Evolutionary conservation across 2,113 vertebrate genomes (phyloP).

Genomic region (Apodemus speciosus): DNA sequence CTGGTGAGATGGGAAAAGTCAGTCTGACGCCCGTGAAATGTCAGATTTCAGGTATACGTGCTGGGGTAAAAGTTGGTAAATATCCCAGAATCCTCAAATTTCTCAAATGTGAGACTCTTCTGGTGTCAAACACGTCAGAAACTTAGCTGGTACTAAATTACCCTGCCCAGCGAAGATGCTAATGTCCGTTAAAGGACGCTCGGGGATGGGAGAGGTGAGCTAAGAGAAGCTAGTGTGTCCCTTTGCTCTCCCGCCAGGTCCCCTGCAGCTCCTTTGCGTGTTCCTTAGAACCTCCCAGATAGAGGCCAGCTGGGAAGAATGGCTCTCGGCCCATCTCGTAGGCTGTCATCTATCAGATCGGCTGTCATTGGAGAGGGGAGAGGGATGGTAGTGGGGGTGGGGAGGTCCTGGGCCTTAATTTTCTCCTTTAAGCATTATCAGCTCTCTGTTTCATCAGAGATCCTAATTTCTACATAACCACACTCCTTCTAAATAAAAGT

Average conservation of each 20-base stretch:
- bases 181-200: background rate
- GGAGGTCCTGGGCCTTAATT: background rate
- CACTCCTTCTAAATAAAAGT: background rate
- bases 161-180: background rate
- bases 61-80: background rate
- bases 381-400: background rate
- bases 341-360: background rate
- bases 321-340: background rate
- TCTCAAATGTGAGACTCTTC: background rate
- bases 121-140: background rate
- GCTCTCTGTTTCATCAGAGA: background rate
- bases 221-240: background rate
- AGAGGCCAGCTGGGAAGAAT: background rate
- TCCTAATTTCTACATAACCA: background rate
- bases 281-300: background rate
- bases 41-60: background rate
- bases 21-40: background rate
- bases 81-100: background rate
- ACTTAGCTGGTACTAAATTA: background rate
- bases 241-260: background rate
- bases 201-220: background rate
- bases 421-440: background rate
- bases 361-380: no score
- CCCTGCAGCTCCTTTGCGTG: background rate
- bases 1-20: background rate